Percentiles rank a stretch among this genome's conserved stretches.
phyloP scores from a whole-genome alignment of 2,797 vertebrate genomes.

The Neosalanx taihuensis region DNA sequence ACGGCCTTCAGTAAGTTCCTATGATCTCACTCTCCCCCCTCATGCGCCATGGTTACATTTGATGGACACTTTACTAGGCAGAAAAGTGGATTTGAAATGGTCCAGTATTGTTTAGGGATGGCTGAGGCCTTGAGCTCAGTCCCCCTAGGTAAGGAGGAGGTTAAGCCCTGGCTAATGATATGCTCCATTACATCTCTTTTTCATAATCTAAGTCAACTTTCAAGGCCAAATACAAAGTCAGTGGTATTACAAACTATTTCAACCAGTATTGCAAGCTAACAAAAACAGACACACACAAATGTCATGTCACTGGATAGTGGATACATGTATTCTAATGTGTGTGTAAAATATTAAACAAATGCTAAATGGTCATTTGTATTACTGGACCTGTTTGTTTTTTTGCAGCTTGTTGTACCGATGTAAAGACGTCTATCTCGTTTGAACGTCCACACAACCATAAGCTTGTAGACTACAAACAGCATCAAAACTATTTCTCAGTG shows the following conservation, averaged over 20 bases:
- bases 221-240: neutral
- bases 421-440: too few relatives aligned
- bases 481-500: neutral
- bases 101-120: conserved; percentile 28
- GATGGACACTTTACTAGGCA: conserved; percentile 38
- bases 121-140: conserved; percentile 7
- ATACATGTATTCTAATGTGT: too few relatives aligned
- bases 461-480: too few relatives aligned
- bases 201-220: conserved; percentile 3
- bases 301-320: neutral
- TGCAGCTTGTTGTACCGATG: too few relatives aligned
- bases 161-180: conserved; percentile 16
- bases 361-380: too few relatives aligned
- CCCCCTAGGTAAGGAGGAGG: conserved; percentile 13
- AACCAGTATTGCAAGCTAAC: neutral
- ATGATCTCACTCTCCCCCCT: conserved; percentile 34
- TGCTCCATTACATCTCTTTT: conserved; percentile 1
- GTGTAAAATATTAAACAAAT: too few relatives aligned
- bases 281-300: neutral
- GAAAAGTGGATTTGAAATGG: conserved; percentile 35
- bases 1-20: conserved; percentile 42
- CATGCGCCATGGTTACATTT: conserved; percentile 19
- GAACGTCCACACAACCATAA: neutral
- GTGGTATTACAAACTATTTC: neutral
- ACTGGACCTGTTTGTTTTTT: too few relatives aligned